Base-by-base conservation (phyloP, 2,113 vertebrate genomes). In the Bubalus kerabau region DNA sequence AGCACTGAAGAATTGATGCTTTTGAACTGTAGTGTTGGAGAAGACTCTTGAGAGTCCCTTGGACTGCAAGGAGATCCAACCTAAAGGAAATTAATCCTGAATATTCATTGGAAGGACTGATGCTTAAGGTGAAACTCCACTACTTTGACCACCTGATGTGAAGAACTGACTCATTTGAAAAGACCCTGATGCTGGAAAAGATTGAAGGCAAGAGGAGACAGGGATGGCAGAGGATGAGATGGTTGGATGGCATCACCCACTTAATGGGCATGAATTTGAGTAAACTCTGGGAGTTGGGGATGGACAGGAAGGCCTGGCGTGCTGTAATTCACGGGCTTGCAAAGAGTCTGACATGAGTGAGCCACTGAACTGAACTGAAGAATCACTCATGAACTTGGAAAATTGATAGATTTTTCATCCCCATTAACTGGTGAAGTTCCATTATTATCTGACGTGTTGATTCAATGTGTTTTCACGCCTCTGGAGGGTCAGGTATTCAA, bases 1-100 rank as follows among this genome's bases (percentile, higher is more conserved):
- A 67, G 8, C 0, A 0, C 32, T 2, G 8, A 67, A 67, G 64
- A n/a, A 67, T 5, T n/a, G 32, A n/a, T n/a, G 64, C 64, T 67
- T 67, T 67, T n/a, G 64, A n/a, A n/a, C 32, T 67, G 3, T 10
- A 2, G 64, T 67, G 64, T 67, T 67, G 16, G 64, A 67, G 32
- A 67, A 67, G 62, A 67, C 32, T 67, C 62, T 67, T n/a, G 62
- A 67, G 62, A 67, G 16, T 67, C 32, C 8, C 7, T 67, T 67
- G 62, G 16, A 19, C 62, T 67, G 62, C 16, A 67, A 67, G 32
- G 32, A 67, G 16, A 67, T n/a, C 32, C 32, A 67, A 67, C 32
- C 62, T n/a, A 10, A n/a, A 67, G 64, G 16, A 64, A 9, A 67
- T 67, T 32, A 67, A 9, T n/a, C 64, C 64, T 67, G 64, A n/a